Evolutionary conservation across 2,797 vertebrate species (phyloP), one percentile per base, ranked within the genome.

Genomic region (Pangasius mekongensis): DNA sequence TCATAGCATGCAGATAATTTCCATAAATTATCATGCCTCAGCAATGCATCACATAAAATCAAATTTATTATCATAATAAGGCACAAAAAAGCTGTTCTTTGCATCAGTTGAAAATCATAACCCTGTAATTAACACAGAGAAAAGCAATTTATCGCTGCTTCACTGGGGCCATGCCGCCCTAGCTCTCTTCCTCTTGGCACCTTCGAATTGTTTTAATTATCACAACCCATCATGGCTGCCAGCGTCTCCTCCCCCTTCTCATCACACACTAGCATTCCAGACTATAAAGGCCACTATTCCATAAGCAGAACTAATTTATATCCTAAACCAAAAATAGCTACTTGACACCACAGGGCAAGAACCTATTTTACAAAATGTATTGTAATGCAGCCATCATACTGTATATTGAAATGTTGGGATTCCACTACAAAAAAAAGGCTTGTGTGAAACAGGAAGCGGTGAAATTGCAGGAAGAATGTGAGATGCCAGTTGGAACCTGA

Each of bases 21-120:
- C 93, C 93, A 96, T 96, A 96, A 96, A 97, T 97, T 96, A 97
- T 95, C 94, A 96, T 96, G 95, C 95, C 93, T 94, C 92, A 92
- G 94, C 87, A 94, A 93, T 93, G 94, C 89, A 93, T 92, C 87
- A 93, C 92, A 94, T 91, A 93, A 95, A 95, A 95, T 91, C 93
- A 94, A 96, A 96, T 91, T 95, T 95, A 96, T 95, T 94, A 93
- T 94, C 91, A 93, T 91, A 95, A 96, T 94, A 96, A 97, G 94
- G 93, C 92, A 93, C 73, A 94, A 69, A 82, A 94, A 92, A 92
- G 91, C 91, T 93, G 92, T 93, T 94, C 89, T 84, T 90, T 93
- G 90, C 91, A 95, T 96, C 95, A 94, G 97, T 95, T 96, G 96
- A 96, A 96, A 97, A 96, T 94, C 94, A 96, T 94, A 94, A 95